A percentile compares a stretch with the other conserved stretches of the same genome.
Conservation (phyloP, 2,797 vertebrate genomes). For the Gallirallus australis region DNA sequence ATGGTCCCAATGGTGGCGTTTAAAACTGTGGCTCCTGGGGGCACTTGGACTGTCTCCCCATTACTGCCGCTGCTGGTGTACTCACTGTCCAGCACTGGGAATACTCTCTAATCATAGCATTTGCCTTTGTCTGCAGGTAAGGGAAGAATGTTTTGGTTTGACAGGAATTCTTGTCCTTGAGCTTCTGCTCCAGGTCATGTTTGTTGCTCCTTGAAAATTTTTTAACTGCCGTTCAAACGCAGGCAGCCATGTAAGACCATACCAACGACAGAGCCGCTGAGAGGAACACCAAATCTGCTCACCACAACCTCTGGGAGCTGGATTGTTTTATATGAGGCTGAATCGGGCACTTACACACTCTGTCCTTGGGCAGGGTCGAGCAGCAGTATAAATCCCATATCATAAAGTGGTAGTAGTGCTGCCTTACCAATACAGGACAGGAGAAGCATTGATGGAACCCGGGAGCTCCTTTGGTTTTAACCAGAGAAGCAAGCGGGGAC, state of each 20-base stretch:
- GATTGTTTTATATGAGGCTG: not conserved
- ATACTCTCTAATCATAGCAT: not conserved
- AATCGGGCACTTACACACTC: not conserved
- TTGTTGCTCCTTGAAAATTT: not conserved
- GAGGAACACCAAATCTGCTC: not conserved
- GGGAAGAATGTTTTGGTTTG: not conserved
- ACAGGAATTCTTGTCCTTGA: not conserved
- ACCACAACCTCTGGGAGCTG: not conserved
- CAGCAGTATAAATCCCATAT: not conserved
- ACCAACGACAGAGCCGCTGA: not conserved
- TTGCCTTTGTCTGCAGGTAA: not conserved
- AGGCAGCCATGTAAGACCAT: not conserved
- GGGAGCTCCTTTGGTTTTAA: not conserved
- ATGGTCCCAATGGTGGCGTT: not conserved
- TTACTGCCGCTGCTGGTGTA: accelerated
- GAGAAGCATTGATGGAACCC: not conserved
- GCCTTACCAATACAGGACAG: not conserved
- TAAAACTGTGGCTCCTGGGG: not conserved
- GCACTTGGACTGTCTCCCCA: not conserved
- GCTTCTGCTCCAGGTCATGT: not conserved
- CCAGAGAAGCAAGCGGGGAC: not conserved
- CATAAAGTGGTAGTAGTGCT: not conserved
- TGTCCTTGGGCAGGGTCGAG: not conserved
- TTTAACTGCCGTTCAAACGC: not conserved
- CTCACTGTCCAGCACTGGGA: not conserved